Evolutionary conservation across 2,113 vertebrate genomes (phyloP).

Genomic region (Bucco capensis): DNA sequence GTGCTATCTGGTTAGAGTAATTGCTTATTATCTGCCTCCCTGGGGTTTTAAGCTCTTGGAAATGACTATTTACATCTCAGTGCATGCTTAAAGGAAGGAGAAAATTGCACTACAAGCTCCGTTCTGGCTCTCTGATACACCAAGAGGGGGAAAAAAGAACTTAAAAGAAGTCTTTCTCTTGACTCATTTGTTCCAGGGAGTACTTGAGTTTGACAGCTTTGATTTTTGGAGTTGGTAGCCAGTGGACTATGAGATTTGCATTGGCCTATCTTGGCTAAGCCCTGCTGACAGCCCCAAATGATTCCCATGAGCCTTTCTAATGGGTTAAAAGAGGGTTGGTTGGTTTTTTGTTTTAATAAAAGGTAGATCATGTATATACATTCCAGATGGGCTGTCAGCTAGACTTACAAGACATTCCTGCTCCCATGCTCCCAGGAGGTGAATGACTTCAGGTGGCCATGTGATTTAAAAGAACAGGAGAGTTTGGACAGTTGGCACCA

Average conservation of each 20-base stretch:
- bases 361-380: not conserved
- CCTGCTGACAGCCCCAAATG: not conserved
- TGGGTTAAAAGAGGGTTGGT: not conserved
- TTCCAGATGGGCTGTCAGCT: not conserved
- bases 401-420: not conserved
- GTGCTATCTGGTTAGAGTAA: slow-evolving; percentile 61
- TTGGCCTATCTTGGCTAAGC: not conserved
- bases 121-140: not conserved
- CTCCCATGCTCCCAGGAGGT: not conserved
- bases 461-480: not conserved
- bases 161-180: not conserved
- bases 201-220: not conserved
- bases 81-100: slow-evolving; percentile 2
- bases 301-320: not conserved
- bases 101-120: not conserved
- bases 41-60: slow-evolving; percentile 44
- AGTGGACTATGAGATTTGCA: not conserved
- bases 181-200: not conserved
- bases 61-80: slow-evolving; percentile 33
- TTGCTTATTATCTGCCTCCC: slow-evolving; percentile 62
- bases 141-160: not conserved
- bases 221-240: not conserved
- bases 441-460: not conserved
- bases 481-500: not conserved
- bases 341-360: not conserved